Conservation (phyloP, 2,888 invertebrate genomes). For the Diaprepes abbreviatus region DNA sequence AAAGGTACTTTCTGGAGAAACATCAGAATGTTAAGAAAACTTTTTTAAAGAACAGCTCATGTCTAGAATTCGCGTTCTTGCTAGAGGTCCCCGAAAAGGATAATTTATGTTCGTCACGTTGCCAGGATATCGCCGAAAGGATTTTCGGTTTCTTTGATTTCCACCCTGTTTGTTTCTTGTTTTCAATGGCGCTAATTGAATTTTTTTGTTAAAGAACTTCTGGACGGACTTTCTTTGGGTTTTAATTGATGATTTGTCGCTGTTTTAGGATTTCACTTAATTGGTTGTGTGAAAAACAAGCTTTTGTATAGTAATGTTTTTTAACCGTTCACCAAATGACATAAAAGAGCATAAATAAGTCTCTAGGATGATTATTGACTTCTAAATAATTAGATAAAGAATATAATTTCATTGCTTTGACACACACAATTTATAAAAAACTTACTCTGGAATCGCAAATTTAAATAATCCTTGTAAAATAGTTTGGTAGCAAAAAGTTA, state of each 20-base stretch:
- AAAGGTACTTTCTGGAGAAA: neutral
- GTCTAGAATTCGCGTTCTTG: conserved; percentile 32
- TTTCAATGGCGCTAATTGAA: conserved; percentile 51
- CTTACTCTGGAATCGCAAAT: too few species aligned
- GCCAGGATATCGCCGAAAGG: conserved; percentile 50
- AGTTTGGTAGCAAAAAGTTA: too few species aligned
- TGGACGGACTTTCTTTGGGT: conserved; percentile 37
- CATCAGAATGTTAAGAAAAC: conserved; percentile 36
- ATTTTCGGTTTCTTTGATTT: conserved; percentile 52
- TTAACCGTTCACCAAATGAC: conserved; percentile 14
- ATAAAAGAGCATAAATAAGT: neutral
- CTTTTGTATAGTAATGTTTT: conserved; percentile 11
- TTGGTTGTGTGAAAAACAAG: conserved; percentile 37
- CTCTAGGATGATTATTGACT: too few species aligned
- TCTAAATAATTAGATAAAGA: too few species aligned
- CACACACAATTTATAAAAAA: too few species aligned
- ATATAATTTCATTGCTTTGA: too few species aligned
- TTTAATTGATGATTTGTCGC: conserved; percentile 49
- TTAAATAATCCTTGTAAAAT: too few species aligned
- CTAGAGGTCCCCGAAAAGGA: conserved; percentile 39
- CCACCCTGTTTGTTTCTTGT: conserved; percentile 50
- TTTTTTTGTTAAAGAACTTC: conserved; percentile 45
- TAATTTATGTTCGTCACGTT: conserved; percentile 51
- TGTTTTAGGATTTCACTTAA: conserved; percentile 36
- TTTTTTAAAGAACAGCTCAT: conserved; percentile 39